Percentiles rank a stretch among this genome's conserved stretches.
Conservation (phyloP, 2,888 invertebrate genomes). For the Hermodice carunculata region DNA sequence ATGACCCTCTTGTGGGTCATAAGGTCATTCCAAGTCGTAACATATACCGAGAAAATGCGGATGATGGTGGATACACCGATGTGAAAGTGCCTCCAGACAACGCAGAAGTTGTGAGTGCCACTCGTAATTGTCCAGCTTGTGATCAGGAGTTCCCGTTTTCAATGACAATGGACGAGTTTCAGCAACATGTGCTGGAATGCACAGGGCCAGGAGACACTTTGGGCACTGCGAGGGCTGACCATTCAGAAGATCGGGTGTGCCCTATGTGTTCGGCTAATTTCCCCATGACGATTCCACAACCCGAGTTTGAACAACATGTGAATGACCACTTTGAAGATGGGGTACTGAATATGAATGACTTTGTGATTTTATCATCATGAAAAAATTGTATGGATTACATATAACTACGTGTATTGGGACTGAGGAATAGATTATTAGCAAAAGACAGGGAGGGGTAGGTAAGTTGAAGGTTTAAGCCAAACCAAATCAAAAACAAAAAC, state of each 20-base stretch:
- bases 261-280: slow-evolving; percentile 57
- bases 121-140: slow-evolving; percentile 51
- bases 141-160: slow-evolving; percentile 46
- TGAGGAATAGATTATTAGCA: too few species aligned
- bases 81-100: background rate
- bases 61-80: background rate
- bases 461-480: too few species aligned
- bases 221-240: too few species aligned
- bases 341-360: slow-evolving; percentile 17
- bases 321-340: slow-evolving; percentile 58
- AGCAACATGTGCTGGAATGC: slow-evolving; percentile 58
- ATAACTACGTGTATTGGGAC: too few species aligned
- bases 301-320: slow-evolving; percentile 57
- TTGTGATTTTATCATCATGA: slow-evolving; percentile 7
- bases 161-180: slow-evolving; percentile 55
- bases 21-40: slow-evolving; percentile 7
- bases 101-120: background rate
- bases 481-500: too few species aligned
- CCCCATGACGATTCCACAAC: slow-evolving; percentile 43
- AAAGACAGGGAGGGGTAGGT: too few species aligned
- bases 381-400: too few species aligned
- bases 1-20: slow-evolving; percentile 1
- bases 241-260: slow-evolving; percentile 46
- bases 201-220: too few species aligned
- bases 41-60: background rate